Percentiles rank a stretch among this genome's conserved stretches.
Evolutionary conservation across 2,113 vertebrate species (phyloP).

Genomic region (Neotoma lepida): DNA sequence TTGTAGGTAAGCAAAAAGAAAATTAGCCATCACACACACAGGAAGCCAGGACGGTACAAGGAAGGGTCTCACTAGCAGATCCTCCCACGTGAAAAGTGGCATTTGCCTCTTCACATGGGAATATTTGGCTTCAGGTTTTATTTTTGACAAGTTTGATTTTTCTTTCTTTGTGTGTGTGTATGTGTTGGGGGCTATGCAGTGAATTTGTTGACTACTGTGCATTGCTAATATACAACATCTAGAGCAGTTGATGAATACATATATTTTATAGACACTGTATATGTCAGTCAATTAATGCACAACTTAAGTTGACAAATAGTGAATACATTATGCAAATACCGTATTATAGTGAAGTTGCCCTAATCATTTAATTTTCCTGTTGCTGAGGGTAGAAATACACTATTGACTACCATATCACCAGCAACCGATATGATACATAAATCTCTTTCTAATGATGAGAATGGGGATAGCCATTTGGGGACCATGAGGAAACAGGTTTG

Average conservation of each 20-base stretch:
- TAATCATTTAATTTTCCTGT: slow-evolving; percentile 45
- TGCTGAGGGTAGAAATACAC: neutral
- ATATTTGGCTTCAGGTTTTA: neutral
- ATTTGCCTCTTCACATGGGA: slow-evolving; percentile 13
- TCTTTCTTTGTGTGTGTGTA: neutral
- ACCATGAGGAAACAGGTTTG: slow-evolving; percentile 30
- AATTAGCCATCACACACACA: slow-evolving; percentile 1
- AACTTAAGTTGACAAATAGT: slow-evolving; percentile 11
- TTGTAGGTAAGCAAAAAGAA: slow-evolving; percentile 18
- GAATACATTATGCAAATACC: neutral
- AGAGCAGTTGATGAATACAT: slow-evolving; percentile 18
- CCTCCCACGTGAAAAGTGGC: neutral
- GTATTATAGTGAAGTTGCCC: neutral
- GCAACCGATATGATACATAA: neutral
- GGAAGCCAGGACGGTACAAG: neutral
- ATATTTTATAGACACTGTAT: slow-evolving; percentile 39
- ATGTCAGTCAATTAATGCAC: slow-evolving; percentile 5
- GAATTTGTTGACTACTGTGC: slow-evolving; percentile 28
- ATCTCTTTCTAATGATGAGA: neutral
- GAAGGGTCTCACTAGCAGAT: neutral
- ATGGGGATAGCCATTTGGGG: neutral
- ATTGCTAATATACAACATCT: neutral
- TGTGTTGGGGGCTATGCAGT: neutral
- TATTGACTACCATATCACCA: neutral
- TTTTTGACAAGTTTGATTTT: neutral